Evolutionary conservation across 1,140 invertebrate species (phyloP), one percentile per base, ranked within the genome.

Genomic region (Drosophila littoralis): DNA sequence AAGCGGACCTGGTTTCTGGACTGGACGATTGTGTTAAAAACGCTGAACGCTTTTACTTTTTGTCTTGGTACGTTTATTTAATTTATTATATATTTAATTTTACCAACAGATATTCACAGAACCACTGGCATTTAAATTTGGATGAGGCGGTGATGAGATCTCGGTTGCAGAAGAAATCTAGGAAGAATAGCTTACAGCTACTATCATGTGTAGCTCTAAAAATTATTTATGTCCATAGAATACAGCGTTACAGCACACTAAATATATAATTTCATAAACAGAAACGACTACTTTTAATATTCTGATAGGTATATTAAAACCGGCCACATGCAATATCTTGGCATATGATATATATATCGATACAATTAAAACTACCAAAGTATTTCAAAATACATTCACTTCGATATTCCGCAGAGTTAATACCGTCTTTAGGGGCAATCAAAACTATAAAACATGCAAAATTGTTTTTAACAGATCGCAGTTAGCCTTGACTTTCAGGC

Each of bases 1-100:
- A 0, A 50, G 67, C 35, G 74, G 78, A 10, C 79, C 79, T 1
- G 60, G 66, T 2, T 80, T 52, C 32, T 80, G 78, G 79, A 7
- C 54, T 13, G 79, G 77, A 22, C 12, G 76, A n/a, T 52, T 69
- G 38, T 79, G 75, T 52, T 79, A 13, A 58, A 22, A 9, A 9
- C 12, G 9, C 8, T 10, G 10, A 2, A 2, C 9, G 36, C 9
- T 38, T 38, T 38, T 4, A 38, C 7, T 36, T 8, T 45, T 17
- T 6, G 8, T 15, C 15, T 15, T 15, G 42, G 42, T 43, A 15
- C 8, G 35, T 6, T 6, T 2, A 7, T 22, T 9, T 35, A 10
- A 12, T 12, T n/a, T 4, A 15, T 43, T 2, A 7, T 15, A 8
- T 6, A 43, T 4, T 13, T 43, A 43, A 15, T 15, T 10, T 10